phyloP scores from a whole-genome alignment of 2,888 invertebrate genomes.

The Aleiodes leptofemur region DNA sequence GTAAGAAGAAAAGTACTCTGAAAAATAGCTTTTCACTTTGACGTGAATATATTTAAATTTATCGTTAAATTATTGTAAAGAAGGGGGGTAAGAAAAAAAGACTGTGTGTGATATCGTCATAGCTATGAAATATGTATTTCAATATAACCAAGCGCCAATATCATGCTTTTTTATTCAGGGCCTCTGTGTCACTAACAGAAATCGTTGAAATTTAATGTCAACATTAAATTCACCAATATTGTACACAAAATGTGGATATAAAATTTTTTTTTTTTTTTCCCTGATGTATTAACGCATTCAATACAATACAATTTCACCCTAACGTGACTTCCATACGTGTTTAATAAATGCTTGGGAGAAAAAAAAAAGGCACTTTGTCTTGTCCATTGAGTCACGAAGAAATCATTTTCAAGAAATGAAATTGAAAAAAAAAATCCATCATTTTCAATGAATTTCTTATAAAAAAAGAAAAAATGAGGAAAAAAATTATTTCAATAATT shows the following conservation, averaged over 20 bases:
- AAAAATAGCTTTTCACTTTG: slow-evolving; percentile 19
- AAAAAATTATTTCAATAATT: too few species aligned
- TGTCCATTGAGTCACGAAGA: slow-evolving; percentile 1
- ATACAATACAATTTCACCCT: slow-evolving; percentile 9
- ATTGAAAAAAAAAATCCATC: too few species aligned
- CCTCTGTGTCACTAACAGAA: slow-evolving; percentile 46
- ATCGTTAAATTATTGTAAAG: slow-evolving; percentile 48
- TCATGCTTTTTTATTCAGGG: slow-evolving; percentile 38
- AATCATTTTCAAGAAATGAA: slow-evolving; percentile 15
- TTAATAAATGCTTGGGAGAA: slow-evolving; percentile 10
- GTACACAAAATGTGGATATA: slow-evolving; percentile 61
- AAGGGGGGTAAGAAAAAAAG: slow-evolving; percentile 27
- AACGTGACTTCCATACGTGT: background rate
- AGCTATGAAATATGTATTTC: slow-evolving; percentile 70
- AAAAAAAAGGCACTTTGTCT: background rate
- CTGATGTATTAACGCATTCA: slow-evolving; percentile 65
- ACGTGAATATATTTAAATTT: slow-evolving; percentile 44
- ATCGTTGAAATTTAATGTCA: slow-evolving; percentile 66
- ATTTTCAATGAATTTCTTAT: too few species aligned
- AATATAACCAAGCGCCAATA: slow-evolving; percentile 65
- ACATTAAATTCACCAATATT: slow-evolving; percentile 68
- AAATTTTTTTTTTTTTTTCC: slow-evolving; percentile 62
- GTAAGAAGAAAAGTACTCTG: background rate
- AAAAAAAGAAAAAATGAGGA: too few species aligned
- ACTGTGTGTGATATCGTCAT: slow-evolving; percentile 59